Conservation (phyloP, 92 coral and sea anemone genomes). For the Pocillopora meandrina region DNA sequence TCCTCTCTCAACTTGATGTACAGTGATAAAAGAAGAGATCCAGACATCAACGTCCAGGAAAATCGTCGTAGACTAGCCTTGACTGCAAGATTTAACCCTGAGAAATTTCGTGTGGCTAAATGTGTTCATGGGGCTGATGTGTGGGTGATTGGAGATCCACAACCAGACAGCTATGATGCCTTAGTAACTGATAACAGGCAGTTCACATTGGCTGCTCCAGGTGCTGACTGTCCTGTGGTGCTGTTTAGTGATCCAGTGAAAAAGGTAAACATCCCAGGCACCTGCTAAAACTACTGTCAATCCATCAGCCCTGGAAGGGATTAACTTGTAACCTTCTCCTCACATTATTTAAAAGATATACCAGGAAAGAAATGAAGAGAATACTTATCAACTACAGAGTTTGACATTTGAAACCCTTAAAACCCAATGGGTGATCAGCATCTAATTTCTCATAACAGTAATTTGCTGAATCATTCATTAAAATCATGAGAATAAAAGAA, state of each 20-base stretch:
- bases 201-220: constrained; percentile 82
- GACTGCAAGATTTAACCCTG: constrained; percentile 59
- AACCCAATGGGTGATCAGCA: no score
- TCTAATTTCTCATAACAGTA: no score
- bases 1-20: constrained; percentile 78
- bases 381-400: no score
- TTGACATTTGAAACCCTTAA: no score
- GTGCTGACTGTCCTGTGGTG: constrained; percentile 79
- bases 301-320: no score
- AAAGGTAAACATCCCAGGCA: constrained; percentile 57
- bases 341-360: no score
- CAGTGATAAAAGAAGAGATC: constrained; percentile 78
- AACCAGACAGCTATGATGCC: constrained; percentile 85
- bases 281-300: not conserved
- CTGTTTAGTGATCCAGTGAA: constrained; percentile 83
- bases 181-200: constrained; percentile 62
- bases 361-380: no score
- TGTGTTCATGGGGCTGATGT: constrained; percentile 74
- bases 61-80: constrained; percentile 75
- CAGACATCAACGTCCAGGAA: constrained; percentile 68
- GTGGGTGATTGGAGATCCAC: constrained; percentile 85
- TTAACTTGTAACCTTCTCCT: no score
- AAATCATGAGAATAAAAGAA: no score
- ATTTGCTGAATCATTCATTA: no score
- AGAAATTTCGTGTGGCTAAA: constrained; percentile 66